phyloP scores from a whole-genome alignment of 2,797 vertebrate species.

The Micrastur ruficollis region DNA sequence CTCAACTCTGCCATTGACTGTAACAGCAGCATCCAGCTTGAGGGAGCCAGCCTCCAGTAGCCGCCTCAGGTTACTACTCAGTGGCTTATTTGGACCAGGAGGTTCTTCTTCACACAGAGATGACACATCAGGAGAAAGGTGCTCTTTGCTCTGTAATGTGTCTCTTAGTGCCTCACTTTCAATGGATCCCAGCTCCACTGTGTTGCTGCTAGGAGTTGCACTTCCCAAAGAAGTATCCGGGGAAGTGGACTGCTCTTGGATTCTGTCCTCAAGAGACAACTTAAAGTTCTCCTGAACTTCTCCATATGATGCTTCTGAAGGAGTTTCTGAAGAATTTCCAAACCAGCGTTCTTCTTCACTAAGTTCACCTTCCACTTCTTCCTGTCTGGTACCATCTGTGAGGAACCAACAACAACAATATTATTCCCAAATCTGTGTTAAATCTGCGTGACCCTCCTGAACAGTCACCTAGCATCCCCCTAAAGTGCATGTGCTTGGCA shows the following conservation, averaged over 20 bases:
- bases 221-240: constrained; percentile 91
- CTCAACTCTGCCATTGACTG: constrained; percentile 80
- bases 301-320: constrained; percentile 91
- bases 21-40: constrained; percentile 84
- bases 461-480: not conserved
- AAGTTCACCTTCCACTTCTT: constrained; percentile 84
- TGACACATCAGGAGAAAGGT: constrained; percentile 89
- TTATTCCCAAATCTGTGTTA: constrained; percentile 50
- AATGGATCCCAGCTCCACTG: constrained; percentile 86
- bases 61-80: constrained; percentile 94
- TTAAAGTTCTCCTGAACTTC: constrained; percentile 90
- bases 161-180: constrained; percentile 81
- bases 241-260: constrained; percentile 85
- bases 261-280: constrained; percentile 78
- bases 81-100: constrained; percentile 87
- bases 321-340: constrained; percentile 87
- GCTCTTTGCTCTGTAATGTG: constrained; percentile 84
- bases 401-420: constrained; percentile 51
- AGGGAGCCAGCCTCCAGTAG: constrained; percentile 94
- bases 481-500: not conserved
- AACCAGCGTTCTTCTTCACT: constrained; percentile 96
- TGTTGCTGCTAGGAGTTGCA: constrained; percentile 87
- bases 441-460: not conserved
- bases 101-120: constrained; percentile 89
- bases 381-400: constrained; percentile 92